These are phyloP conservation scores for Rousettus madagascariensis DNA, from an alignment of 2,797 vertebrate species.

Conservation along the genomic window DNA sequence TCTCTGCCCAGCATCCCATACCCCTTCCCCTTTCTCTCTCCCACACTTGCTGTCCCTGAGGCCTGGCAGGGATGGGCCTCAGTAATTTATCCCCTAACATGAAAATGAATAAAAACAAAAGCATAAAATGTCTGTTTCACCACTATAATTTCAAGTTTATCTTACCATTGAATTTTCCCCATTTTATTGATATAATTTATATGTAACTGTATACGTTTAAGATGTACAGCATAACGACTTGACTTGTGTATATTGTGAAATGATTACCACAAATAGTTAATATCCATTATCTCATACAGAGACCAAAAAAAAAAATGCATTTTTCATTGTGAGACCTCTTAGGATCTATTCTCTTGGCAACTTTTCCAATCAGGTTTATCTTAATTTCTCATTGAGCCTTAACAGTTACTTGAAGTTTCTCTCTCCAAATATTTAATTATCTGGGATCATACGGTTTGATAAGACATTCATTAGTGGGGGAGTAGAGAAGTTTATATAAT, in stretches of 20 bases:
- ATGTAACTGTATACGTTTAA: not conserved
- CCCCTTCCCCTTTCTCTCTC: not conserved
- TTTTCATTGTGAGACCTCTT: not conserved
- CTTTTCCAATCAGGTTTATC: not conserved
- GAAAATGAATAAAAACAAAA: not conserved
- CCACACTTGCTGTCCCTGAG: not conserved
- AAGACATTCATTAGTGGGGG: not conserved
- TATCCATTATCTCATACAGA: not conserved
- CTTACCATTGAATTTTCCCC: not conserved
- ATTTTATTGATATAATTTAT: not conserved
- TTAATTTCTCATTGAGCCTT: conserved; percentile 1
- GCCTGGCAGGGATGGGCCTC: not conserved
- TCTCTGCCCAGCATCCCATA: not conserved
- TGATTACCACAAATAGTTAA: not conserved
- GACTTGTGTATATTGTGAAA: not conserved
- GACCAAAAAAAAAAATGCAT: not conserved
- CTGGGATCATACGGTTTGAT: not conserved
- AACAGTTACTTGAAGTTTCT: not conserved
- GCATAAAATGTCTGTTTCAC: not conserved
- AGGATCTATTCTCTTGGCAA: not conserved
- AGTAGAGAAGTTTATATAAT: not conserved
- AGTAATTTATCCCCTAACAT: not conserved
- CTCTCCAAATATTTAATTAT: not conserved
- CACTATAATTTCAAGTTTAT: not conserved
- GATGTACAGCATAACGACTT: not conserved